A percentile compares a stretch with the other conserved stretches of the same genome.
Conservation (phyloP, 1,140 invertebrate species). For the Belonocnema kinseyi region DNA sequence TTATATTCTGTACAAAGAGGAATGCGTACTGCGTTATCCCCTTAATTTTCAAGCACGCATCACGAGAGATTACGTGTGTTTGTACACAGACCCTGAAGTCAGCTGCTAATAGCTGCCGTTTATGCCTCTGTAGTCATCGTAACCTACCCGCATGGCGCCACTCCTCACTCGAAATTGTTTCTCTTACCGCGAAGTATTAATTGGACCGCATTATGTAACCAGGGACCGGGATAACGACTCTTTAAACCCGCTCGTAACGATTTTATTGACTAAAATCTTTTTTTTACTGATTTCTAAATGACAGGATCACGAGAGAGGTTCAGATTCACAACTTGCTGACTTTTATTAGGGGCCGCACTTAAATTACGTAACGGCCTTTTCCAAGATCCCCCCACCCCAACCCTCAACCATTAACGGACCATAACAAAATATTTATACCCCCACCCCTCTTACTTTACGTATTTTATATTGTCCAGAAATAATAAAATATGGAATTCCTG, state of each 20-base stretch:
- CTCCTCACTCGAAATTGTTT: background rate
- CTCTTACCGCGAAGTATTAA: background rate
- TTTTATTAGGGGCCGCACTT: too few species aligned
- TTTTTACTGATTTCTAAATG: background rate
- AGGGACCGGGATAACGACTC: background rate
- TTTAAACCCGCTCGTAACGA: background rate
- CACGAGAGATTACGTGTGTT: background rate
- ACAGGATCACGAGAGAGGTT: background rate
- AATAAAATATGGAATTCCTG: too few species aligned
- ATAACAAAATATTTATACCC: too few species aligned
- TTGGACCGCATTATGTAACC: constrained; percentile 8
- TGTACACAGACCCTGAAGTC: background rate
- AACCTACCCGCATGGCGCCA: constrained; percentile 10
- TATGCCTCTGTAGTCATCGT: constrained; percentile 1
- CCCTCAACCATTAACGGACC: too few species aligned
- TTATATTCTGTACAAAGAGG: too few species aligned
- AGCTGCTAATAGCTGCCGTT: background rate
- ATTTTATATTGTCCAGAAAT: too few species aligned
- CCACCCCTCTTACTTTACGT: too few species aligned
- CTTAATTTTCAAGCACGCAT: constrained; percentile 8
- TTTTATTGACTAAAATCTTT: background rate
- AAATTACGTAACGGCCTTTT: too few species aligned
- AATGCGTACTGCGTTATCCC: background rate
- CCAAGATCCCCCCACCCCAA: too few species aligned
- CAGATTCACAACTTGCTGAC: background rate